Evolutionary conservation across 2,888 invertebrate species (phyloP).

Genomic region (Pristionchus maxplancki): DNA sequence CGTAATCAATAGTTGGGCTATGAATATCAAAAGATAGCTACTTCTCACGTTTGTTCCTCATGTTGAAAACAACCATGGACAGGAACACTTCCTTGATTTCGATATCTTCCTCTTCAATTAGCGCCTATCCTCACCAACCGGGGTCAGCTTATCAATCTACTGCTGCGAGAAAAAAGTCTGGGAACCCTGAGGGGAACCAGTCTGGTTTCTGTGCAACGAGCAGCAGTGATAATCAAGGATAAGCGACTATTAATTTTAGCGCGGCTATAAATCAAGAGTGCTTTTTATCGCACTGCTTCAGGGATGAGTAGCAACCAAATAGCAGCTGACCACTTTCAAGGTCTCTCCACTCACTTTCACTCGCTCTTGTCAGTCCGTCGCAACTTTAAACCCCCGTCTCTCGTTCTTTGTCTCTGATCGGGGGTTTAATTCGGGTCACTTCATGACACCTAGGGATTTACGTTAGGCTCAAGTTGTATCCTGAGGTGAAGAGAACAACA

Average conservation of each 20-base stretch:
- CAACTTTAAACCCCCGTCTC: not conserved
- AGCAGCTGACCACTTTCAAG: slow-evolving; percentile 21
- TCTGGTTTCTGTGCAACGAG: not conserved
- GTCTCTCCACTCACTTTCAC: not conserved
- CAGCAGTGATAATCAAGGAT: not conserved
- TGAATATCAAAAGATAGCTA: no score
- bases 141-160: not conserved
- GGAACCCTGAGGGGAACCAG: not conserved
- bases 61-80: no score
- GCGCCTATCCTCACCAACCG: not conserved
- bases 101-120: not conserved
- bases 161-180: slow-evolving; percentile 10
- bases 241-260: not conserved
- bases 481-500: not conserved
- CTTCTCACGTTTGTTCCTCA: no score
- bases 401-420: not conserved
- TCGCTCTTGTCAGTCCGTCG: not conserved
- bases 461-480: no score
- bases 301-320: not conserved
- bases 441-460: not conserved
- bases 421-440: not conserved
- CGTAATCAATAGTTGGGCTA: no score
- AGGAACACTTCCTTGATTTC: no score
- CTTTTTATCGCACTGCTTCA: not conserved
- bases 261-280: slow-evolving; percentile 12